Evolutionary conservation across 1,140 invertebrate species (phyloP), one percentile per base, ranked within the genome.

Genomic region (Cydia splendana): DNA sequence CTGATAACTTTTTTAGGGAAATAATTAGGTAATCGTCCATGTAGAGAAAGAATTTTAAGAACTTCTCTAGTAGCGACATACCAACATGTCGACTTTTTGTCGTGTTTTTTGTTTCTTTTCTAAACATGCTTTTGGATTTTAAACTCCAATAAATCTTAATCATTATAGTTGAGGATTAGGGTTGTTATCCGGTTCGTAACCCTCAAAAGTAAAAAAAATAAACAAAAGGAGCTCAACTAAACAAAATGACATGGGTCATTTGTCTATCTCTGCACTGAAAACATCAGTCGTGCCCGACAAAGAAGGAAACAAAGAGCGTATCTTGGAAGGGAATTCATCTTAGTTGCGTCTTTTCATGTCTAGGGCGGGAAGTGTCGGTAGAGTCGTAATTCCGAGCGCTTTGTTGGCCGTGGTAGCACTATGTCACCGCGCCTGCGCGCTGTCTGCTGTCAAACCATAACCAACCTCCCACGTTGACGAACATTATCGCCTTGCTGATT

Each of bases 1-100:
- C 80, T 82, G 78, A 81, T 82, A 84, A 78, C 78, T 75, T 76
- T 62, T 71, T 71, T 71, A 69, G 34, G 67, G 34, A 42, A 69
- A 71, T 71, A 71, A 38, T 34, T 71, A 71, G 34, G 34, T 4
- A 71, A 71, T 71, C 67, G 34, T 18, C 67, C 7, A 71, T 18
- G 67, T 42, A 71, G n/a, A 42, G 57, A 62, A 62, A 62, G 57
- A 62, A 62, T 62, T 62, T 62, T 24, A 62, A 62, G 18, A 62
- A 62, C 57, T 62, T 62, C 20, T 62, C 20, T 24, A 24, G 57
- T 62, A 62, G 57, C 57, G 57, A 24, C 57, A 62, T 62, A 24
- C 53, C 57, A 62, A 62, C 57, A 62, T 62, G 57, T 62, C 57
- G 24, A 62, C 57, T 24, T 62, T 62, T 62, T 62, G 18, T 62